phyloP scores from a whole-genome alignment of 2,888 invertebrate genomes.

The Drosophila heteroneura region DNA sequence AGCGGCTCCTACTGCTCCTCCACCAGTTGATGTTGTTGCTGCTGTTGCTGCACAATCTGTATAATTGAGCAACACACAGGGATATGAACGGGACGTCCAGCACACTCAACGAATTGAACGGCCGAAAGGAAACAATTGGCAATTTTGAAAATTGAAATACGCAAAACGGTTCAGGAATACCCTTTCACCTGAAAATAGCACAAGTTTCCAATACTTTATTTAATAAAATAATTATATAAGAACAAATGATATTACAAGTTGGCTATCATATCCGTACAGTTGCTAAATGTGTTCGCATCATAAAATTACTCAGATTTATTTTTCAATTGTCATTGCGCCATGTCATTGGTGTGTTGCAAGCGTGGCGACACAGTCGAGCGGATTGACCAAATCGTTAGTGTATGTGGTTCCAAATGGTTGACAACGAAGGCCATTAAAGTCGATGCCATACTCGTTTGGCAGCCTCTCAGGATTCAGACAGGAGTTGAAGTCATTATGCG shows the following conservation, averaged over 20 bases:
- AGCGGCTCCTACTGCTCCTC: neutral
- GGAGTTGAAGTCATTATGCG: slow-evolving; percentile 60
- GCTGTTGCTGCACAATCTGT: slow-evolving; percentile 54
- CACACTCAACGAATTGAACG: slow-evolving; percentile 46
- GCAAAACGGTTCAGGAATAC: slow-evolving; percentile 3
- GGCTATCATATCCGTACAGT: neutral
- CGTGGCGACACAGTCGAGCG: slow-evolving; percentile 1
- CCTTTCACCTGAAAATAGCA: neutral
- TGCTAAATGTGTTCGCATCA: neutral
- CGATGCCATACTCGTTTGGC: slow-evolving; percentile 31
- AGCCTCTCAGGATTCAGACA: slow-evolving; percentile 25
- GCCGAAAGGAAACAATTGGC: slow-evolving; percentile 51
- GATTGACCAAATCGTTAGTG: slow-evolving; percentile 13
- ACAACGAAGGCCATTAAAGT: slow-evolving; percentile 58
- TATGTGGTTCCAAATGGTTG: slow-evolving; percentile 38
- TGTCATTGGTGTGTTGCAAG: slow-evolving; percentile 4
- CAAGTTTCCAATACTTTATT: neutral
- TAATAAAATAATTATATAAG: neutral
- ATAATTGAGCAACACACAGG: slow-evolving; percentile 70
- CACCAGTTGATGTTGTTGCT: neutral
- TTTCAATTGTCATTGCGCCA: neutral
- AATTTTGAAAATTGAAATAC: neutral
- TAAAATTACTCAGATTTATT: neutral
- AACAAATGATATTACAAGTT: neutral
- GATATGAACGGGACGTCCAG: slow-evolving; percentile 33